Conservation (phyloP, 2,113 vertebrate species). For the Callopanchax toddi region DNA sequence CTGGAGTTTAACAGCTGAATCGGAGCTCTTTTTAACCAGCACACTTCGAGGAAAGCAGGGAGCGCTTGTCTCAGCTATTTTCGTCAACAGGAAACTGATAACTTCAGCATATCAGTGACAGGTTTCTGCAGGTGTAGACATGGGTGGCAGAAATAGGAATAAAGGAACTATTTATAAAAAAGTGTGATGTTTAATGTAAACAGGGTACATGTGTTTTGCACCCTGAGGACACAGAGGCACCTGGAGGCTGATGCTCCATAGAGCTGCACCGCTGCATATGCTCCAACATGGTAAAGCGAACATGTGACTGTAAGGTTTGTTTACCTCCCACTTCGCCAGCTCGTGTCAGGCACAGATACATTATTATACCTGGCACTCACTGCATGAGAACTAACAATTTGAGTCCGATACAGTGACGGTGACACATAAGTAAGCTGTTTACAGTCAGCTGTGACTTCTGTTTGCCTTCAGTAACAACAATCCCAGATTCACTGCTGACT, state of each 20-base stretch:
- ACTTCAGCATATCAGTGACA: neutral
- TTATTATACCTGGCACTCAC: neutral
- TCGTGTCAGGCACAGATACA: neutral
- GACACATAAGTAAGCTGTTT: neutral
- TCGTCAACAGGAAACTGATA: neutral
- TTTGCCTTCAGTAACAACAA: neutral
- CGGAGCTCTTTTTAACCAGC: neutral
- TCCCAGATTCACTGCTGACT: neutral
- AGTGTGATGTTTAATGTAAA: neutral
- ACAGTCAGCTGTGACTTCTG: neutral
- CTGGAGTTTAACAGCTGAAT: neutral
- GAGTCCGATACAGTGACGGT: neutral
- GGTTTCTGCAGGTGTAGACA: neutral
- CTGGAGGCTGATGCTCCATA: neutral
- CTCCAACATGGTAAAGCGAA: neutral
- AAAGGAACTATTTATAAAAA: neutral
- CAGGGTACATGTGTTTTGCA: neutral
- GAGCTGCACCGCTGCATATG: conserved; percentile 1
- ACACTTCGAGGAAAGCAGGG: neutral
- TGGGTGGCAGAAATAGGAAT: neutral
- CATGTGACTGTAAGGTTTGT: neutral
- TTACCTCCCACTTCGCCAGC: neutral
- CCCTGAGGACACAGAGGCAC: neutral
- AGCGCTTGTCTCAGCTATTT: neutral
- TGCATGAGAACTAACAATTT: neutral